Conservation (phyloP, 2,113 vertebrate species). For the Elaphurus davidianus region DNA sequence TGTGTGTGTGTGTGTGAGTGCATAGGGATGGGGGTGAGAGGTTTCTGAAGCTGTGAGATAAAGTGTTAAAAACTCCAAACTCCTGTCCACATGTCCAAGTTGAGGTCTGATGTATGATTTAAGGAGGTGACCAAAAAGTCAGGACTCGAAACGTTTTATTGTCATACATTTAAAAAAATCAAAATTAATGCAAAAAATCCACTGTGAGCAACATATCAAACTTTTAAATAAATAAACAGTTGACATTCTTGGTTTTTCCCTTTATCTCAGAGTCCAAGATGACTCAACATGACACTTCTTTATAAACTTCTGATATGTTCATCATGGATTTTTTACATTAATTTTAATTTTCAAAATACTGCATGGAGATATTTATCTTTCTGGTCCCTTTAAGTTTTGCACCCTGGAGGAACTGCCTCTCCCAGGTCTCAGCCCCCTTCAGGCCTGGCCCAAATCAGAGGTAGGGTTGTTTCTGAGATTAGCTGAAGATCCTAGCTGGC, state of each 20-base stretch:
- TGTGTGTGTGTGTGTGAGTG: too few species aligned
- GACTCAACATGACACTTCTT: background rate
- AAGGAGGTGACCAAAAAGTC: background rate
- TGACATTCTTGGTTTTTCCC: background rate
- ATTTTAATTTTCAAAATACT: background rate
- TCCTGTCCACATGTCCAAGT: accelerated
- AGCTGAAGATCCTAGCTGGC: background rate
- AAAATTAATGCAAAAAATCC: background rate
- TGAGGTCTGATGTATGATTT: background rate
- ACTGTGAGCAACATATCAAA: background rate
- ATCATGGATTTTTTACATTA: background rate
- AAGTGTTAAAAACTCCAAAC: background rate
- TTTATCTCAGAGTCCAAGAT: background rate
- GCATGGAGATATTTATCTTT: background rate
- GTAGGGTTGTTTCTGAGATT: background rate
- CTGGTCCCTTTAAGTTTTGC: background rate
- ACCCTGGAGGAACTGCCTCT: accelerated
- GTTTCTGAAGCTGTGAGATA: background rate
- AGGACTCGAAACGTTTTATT: background rate
- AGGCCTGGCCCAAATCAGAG: background rate
- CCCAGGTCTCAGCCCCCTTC: too few species aligned
- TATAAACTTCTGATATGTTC: background rate
- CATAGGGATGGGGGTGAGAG: accelerated
- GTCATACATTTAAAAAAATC: background rate
- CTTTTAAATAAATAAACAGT: background rate